Conservation (phyloP, 2,797 vertebrate species). For the Iguana delicatissima region DNA sequence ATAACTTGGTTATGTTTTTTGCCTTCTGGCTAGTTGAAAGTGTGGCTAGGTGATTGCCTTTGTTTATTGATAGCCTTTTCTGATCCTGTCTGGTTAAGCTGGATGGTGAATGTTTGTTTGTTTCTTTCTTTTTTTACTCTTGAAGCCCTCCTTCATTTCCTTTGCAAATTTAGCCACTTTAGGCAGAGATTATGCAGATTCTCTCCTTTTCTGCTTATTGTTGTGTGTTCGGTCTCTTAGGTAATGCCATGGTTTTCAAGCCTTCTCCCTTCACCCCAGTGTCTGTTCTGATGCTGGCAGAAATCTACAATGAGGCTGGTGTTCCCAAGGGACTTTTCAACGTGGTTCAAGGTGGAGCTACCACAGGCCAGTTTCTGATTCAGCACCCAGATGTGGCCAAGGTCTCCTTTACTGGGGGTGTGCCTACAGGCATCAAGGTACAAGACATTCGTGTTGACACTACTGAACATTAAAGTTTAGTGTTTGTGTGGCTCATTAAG, state of each 20-base stretch:
- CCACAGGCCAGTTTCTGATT: constrained; percentile 93
- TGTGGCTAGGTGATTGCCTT: not conserved
- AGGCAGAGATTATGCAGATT: not conserved
- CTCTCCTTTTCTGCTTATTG: not conserved
- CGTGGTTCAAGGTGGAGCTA: constrained; percentile 93
- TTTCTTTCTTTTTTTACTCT: not conserved
- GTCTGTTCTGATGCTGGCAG: constrained; percentile 89
- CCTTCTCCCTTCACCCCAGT: constrained; percentile 94
- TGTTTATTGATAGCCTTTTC: not conserved
- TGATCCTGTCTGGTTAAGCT: not conserved
- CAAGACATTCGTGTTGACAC: accelerated
- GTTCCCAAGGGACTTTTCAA: constrained; percentile 93
- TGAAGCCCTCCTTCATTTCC: not conserved
- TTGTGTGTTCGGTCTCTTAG: constrained; percentile 74
- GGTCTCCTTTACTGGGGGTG: constrained; percentile 96
- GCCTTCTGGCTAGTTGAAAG: not conserved
- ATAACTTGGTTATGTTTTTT: not conserved
- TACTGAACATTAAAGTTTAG: accelerated
- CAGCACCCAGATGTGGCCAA: constrained; percentile 92
- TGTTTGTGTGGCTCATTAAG: not conserved
- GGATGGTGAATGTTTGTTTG: not conserved
- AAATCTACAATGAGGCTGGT: constrained; percentile 92
- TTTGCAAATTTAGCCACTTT: not conserved
- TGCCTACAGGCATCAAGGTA: constrained; percentile 96
- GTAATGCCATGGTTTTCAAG: constrained; percentile 96